These are phyloP conservation scores for Phymatocera aterrima DNA, from an alignment of 2,888 invertebrate genomes.

Conservation along the genomic window DNA sequence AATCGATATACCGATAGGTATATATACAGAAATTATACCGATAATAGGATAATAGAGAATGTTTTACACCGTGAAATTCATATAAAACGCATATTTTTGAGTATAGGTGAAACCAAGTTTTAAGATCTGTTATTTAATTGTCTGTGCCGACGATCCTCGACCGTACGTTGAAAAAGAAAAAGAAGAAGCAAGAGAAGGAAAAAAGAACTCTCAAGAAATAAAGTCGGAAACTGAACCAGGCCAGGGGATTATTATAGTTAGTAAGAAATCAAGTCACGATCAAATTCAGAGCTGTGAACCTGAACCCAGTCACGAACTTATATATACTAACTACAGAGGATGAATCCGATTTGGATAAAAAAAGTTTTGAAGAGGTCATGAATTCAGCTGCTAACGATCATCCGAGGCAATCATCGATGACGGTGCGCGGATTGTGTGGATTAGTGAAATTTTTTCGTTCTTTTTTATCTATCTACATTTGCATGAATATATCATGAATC, in stretches of 20 bases:
- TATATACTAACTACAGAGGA: background rate
- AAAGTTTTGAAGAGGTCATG: background rate
- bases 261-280: conserved; percentile 27
- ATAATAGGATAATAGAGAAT: too few relatives aligned
- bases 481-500: too few relatives aligned
- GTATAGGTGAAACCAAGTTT: too few relatives aligned
- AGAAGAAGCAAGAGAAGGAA: background rate
- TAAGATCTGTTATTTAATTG: too few relatives aligned
- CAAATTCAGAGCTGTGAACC: background rate
- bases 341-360: conserved; percentile 1
- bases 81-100: too few relatives aligned
- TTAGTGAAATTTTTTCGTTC: background rate
- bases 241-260: conserved; percentile 13
- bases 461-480: background rate
- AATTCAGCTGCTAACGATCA: background rate
- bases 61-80: too few relatives aligned
- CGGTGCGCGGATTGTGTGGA: background rate
- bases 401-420: background rate
- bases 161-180: background rate
- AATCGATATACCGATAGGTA: too few relatives aligned
- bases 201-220: background rate
- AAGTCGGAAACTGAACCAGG: conserved; percentile 23
- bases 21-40: too few relatives aligned
- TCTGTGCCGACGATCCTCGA: too few relatives aligned
- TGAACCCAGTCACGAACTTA: conserved; percentile 1